Percentiles rank a stretch among this genome's conserved stretches.
Evolutionary conservation across 2,113 vertebrate genomes (phyloP).

Genomic region (Larimichthys polyactis): DNA sequence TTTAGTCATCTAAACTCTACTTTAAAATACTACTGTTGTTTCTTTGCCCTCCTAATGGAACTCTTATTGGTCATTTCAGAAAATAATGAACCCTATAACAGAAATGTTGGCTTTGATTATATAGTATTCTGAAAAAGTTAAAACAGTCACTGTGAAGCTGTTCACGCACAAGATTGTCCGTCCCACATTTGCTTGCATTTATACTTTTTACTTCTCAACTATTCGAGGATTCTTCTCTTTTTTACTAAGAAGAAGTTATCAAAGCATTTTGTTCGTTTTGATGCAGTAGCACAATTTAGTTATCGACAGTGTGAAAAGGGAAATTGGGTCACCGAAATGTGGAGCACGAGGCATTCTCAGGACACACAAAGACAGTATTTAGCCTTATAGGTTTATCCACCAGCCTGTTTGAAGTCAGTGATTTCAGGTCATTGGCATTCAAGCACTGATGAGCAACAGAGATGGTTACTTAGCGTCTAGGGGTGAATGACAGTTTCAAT

Average conservation of each 20-base stretch:
- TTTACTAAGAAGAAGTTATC: conserved; percentile 15
- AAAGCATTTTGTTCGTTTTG: conserved; percentile 36
- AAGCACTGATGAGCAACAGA: conserved; percentile 62
- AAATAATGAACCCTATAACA: neutral
- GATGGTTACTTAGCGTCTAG: conserved; percentile 54
- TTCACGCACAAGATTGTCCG: neutral
- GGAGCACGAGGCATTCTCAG: conserved; percentile 54
- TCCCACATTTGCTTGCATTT: neutral
- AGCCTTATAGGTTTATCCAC: conserved; percentile 66
- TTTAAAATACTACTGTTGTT: neutral
- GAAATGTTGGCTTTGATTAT: neutral
- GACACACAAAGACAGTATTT: conserved; percentile 64
- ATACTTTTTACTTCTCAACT: conserved; percentile 11
- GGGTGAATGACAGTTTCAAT: conserved; percentile 63
- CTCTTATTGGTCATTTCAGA: neutral
- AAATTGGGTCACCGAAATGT: conserved; percentile 73
- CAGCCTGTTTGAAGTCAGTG: conserved; percentile 65
- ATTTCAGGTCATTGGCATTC: conserved; percentile 74
- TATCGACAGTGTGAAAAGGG: conserved; percentile 56
- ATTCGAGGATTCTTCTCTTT: conserved; percentile 1
- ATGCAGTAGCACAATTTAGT: conserved; percentile 44
- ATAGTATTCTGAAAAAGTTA: neutral
- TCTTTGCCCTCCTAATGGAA: neutral
- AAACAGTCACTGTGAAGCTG: neutral
- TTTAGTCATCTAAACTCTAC: neutral